Evolutionary conservation across 2,888 invertebrate genomes (phyloP).

Genomic region (Coremacera marginata): DNA sequence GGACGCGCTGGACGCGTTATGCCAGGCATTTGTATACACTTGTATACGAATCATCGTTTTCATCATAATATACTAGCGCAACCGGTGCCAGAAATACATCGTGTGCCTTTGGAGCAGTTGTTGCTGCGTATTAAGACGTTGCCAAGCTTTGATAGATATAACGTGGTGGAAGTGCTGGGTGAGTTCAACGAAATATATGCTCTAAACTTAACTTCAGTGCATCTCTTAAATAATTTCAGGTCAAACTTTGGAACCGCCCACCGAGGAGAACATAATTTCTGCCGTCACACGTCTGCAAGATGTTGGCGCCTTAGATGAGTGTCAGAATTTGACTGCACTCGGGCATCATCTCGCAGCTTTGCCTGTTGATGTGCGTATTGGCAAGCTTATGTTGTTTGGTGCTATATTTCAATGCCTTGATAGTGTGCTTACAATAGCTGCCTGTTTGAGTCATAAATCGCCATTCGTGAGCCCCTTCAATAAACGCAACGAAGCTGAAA

Average conservation of each 20-base stretch:
- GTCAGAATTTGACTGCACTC: slow-evolving; percentile 82
- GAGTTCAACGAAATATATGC: not conserved
- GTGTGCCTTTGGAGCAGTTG: slow-evolving; percentile 88
- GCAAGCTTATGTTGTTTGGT: slow-evolving; percentile 92
- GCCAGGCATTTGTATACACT: slow-evolving; percentile 85
- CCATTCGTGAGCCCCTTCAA: slow-evolving; percentile 83
- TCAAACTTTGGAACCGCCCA: slow-evolving; percentile 81
- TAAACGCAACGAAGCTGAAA: slow-evolving; percentile 78
- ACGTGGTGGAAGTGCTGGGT: slow-evolving; percentile 61
- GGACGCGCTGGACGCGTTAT: slow-evolving; percentile 93
- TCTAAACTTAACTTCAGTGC: not conserved
- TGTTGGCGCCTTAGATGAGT: slow-evolving; percentile 83
- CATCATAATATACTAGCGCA: slow-evolving; percentile 77
- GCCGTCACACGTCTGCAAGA: slow-evolving; percentile 80
- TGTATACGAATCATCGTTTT: slow-evolving; percentile 83
- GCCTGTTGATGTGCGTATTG: slow-evolving; percentile 91
- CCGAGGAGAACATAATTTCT: slow-evolving; percentile 75
- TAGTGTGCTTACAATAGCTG: slow-evolving; percentile 91
- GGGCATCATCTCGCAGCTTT: slow-evolving; percentile 89
- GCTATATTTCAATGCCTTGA: slow-evolving; percentile 93
- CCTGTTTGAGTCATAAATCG: slow-evolving; percentile 83
- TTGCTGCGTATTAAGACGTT: slow-evolving; percentile 82
- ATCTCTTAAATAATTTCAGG: slow-evolving; percentile 65
- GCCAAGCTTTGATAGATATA: slow-evolving; percentile 59
- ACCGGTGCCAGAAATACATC: slow-evolving; percentile 89